Evolutionary conservation across 2,797 vertebrate genomes (phyloP).

Genomic region (Pseudochirops corinnae): DNA sequence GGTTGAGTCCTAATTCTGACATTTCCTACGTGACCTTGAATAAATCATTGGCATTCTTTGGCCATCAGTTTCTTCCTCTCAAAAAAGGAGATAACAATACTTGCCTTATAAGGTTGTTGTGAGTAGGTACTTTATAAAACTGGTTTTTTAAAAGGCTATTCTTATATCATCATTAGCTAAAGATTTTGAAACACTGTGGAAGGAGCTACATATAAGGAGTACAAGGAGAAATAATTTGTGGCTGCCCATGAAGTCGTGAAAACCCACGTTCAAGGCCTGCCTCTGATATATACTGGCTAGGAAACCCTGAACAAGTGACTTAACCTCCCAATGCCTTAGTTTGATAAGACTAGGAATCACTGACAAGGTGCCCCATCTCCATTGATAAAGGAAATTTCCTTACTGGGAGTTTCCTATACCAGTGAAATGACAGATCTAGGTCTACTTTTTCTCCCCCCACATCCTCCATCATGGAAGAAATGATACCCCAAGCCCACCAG

Average conservation of each 20-base stretch:
- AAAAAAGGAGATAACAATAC: not conserved
- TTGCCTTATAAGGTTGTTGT: not conserved
- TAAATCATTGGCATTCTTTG: not conserved
- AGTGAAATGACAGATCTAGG: not conserved
- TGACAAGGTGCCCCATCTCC: not conserved
- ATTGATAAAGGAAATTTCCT: not conserved
- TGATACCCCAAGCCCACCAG: not conserved
- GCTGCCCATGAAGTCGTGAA: not conserved
- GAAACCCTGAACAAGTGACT: not conserved
- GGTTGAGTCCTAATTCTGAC: not conserved
- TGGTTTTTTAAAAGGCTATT: not conserved
- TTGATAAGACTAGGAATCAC: not conserved
- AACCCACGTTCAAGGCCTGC: not conserved
- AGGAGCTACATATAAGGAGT: not conserved
- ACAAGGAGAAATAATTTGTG: not conserved
- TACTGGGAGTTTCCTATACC: not conserved
- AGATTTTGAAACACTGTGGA: not conserved
- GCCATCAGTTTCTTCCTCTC: not conserved
- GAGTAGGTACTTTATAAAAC: not conserved
- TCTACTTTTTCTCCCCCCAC: fast-evolving
- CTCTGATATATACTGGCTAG: not conserved
- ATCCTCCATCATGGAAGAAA: not conserved
- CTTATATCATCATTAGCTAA: not conserved
- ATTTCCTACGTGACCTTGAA: not conserved
- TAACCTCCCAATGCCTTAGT: not conserved